phyloP scores from a whole-genome alignment of 2,113 vertebrate species.

The Gymnogyps californianus region DNA sequence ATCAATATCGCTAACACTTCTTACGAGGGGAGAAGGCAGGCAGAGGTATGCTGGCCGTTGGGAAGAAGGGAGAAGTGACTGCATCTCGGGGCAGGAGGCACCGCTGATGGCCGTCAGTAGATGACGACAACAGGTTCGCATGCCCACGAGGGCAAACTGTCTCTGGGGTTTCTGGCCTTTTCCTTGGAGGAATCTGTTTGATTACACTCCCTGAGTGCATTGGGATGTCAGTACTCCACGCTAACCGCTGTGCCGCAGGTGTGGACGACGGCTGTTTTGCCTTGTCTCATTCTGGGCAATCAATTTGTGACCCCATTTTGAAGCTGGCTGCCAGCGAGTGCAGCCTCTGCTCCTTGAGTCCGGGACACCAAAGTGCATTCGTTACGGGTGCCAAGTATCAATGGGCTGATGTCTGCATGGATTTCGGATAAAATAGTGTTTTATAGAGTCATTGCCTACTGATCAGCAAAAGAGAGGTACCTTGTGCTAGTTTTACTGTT shows the following conservation, averaged over 20 bases:
- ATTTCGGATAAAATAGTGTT: not conserved
- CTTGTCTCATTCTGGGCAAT: not conserved
- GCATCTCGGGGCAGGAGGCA: not conserved
- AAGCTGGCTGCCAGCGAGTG: accelerated
- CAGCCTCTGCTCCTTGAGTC: not conserved
- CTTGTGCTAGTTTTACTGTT: not conserved
- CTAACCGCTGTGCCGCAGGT: accelerated
- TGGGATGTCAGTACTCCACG: accelerated
- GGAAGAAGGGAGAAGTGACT: not conserved
- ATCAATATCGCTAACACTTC: accelerated
- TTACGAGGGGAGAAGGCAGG: not conserved
- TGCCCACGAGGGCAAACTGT: not conserved
- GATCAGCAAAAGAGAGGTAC: not conserved
- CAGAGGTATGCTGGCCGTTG: not conserved
- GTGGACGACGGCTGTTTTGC: not conserved
- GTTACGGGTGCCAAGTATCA: not conserved
- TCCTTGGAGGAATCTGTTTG: not conserved
- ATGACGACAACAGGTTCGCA: not conserved
- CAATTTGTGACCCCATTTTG: not conserved
- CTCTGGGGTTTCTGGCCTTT: not conserved
- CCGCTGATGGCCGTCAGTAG: not conserved
- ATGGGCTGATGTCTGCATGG: accelerated
- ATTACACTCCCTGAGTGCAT: accelerated
- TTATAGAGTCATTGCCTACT: not conserved
- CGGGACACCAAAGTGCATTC: not conserved